Conservation (phyloP, 2,888 invertebrate species). For the Pammene aurita region DNA sequence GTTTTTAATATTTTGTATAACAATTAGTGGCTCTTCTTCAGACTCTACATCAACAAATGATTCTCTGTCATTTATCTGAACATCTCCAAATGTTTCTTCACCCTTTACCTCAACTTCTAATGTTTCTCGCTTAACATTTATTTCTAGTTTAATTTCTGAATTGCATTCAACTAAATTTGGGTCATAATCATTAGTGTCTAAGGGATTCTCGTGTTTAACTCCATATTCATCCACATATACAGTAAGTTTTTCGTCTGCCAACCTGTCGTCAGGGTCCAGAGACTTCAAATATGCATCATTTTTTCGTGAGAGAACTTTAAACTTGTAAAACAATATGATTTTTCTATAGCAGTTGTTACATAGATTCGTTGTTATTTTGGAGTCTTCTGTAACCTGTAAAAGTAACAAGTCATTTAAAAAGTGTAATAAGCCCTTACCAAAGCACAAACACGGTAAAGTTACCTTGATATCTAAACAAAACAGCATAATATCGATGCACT, state of each 20-base stretch:
- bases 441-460: constrained; percentile 42
- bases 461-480: constrained; percentile 70
- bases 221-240: constrained; percentile 38
- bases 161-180: constrained; percentile 33
- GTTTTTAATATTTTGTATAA: constrained; percentile 55
- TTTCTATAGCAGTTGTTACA: constrained; percentile 67
- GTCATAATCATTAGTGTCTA: constrained; percentile 31
- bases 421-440: not conserved
- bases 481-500: constrained; percentile 56
- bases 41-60: constrained; percentile 51
- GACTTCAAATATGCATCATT: constrained; percentile 60
- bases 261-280: constrained; percentile 34
- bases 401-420: not conserved
- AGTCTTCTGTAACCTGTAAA: constrained; percentile 58
- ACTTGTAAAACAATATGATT: constrained; percentile 62
- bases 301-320: constrained; percentile 64
- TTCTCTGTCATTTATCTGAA: constrained; percentile 10
- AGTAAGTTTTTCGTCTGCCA: constrained; percentile 48
- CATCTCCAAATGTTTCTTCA: not conserved
- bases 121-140: constrained; percentile 20
- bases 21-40: constrained; percentile 68
- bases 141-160: constrained; percentile 46
- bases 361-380: constrained; percentile 59
- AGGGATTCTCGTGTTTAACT: constrained; percentile 42
- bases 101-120: not conserved